phyloP scores from a whole-genome alignment of 2,888 invertebrate species.

The Apoda limacodes region DNA sequence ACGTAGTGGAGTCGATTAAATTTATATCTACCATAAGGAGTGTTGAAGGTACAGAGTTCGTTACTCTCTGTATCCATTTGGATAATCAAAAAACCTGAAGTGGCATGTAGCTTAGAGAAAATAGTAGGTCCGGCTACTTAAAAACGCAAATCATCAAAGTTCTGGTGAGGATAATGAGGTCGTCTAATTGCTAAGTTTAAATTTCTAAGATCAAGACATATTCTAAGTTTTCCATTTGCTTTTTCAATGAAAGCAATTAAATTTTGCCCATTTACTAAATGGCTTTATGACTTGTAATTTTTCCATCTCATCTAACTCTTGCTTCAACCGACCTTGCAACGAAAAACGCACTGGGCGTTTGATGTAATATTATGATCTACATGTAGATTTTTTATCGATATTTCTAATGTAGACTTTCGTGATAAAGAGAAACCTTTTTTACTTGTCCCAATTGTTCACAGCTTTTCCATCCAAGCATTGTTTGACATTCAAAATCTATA shows the following conservation, averaged over 20 bases:
- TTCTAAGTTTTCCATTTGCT: constrained; percentile 13
- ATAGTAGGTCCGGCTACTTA: constrained; percentile 6
- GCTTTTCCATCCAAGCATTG: constrained; percentile 2
- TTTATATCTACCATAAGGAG: constrained; percentile 15
- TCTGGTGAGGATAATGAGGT: constrained; percentile 9
- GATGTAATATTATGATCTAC: background rate
- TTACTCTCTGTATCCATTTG: constrained; percentile 7
- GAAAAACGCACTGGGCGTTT: background rate
- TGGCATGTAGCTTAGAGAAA: constrained; percentile 12
- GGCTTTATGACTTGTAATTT: constrained; percentile 13
- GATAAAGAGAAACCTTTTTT: background rate
- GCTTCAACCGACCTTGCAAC: background rate
- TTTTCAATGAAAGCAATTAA: constrained; percentile 14
- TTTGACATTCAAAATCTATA: background rate
- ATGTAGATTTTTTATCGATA: background rate
- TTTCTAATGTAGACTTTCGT: constrained; percentile 1
- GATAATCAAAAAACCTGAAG: constrained; percentile 14
- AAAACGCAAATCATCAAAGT: constrained; percentile 9
- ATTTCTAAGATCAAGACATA: constrained; percentile 13
- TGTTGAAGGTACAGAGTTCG: constrained; percentile 11
- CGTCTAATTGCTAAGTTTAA: constrained; percentile 10
- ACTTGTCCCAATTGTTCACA: constrained; percentile 3
- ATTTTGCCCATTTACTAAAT: constrained; percentile 18
- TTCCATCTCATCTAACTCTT: constrained; percentile 11
- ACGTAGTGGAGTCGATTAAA: constrained; percentile 17